phyloP scores from a whole-genome alignment of 92 coral and sea anemone genomes.

The Phenganax marumi region DNA sequence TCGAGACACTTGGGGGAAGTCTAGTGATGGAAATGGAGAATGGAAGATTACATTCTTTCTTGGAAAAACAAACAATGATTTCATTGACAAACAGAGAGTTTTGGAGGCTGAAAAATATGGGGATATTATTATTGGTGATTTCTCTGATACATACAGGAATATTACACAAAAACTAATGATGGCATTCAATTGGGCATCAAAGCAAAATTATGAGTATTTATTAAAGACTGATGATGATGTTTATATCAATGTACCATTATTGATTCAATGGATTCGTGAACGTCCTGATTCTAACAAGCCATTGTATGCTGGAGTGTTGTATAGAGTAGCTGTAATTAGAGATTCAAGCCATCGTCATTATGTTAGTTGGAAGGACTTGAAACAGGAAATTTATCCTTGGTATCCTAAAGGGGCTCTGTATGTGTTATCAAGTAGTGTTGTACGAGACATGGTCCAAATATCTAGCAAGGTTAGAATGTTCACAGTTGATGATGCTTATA shows the following conservation, averaged over 20 bases:
- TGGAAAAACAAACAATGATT: conserved; percentile 47
- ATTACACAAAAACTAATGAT: conserved; percentile 70
- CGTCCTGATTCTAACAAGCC: conserved; percentile 30
- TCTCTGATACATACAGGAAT: conserved; percentile 65
- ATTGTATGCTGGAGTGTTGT: conserved; percentile 73
- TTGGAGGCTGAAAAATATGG: conserved; percentile 62
- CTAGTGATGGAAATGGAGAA: not conserved
- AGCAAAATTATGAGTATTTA: conserved; percentile 55
- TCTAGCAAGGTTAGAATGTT: conserved; percentile 30
- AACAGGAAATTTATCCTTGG: conserved; percentile 61
- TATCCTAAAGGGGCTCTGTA: conserved; percentile 79
- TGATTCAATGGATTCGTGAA: conserved; percentile 64
- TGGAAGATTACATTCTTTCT: conserved; percentile 71
- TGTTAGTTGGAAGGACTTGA: conserved; percentile 55
- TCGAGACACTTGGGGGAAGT: conserved; percentile 67
- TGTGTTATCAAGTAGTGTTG: conserved; percentile 62
- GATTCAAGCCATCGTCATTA: conserved; percentile 68
- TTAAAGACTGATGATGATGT: conserved; percentile 91
- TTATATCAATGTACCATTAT: conserved; percentile 67
- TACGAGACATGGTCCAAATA: conserved; percentile 37
- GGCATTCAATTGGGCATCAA: conserved; percentile 85
- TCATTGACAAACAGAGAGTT: conserved; percentile 47
- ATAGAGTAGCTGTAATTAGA: conserved; percentile 62
- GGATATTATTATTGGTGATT: conserved; percentile 74
- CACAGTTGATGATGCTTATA: conserved; percentile 62